Evolutionary conservation across 2,113 vertebrate genomes (phyloP).

Genomic region (Cranoglanis bouderius): DNA sequence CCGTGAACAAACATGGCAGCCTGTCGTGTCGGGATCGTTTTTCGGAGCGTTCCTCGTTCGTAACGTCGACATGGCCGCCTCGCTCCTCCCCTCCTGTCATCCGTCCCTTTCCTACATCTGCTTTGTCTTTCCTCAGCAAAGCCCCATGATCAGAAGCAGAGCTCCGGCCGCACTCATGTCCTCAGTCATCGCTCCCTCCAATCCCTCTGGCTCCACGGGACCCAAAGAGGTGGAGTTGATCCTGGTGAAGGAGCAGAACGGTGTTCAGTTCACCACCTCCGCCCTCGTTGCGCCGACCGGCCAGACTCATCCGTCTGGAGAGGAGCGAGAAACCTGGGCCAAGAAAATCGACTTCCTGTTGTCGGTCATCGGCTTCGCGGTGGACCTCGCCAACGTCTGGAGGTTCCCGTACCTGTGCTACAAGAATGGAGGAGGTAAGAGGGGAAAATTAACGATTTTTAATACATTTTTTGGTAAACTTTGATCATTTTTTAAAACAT

Average conservation of each 20-base stretch:
- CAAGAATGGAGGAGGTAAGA: slow-evolving; percentile 87
- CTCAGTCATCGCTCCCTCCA: slow-evolving; percentile 72
- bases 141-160: slow-evolving; percentile 67
- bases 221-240: slow-evolving; percentile 85
- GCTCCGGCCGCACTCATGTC: slow-evolving; percentile 74
- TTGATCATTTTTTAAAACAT: not conserved
- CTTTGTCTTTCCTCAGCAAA: not conserved
- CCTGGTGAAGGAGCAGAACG: slow-evolving; percentile 87
- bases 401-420: slow-evolving; percentile 90
- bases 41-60: not conserved
- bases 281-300: slow-evolving; percentile 68
- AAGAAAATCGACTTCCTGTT: slow-evolving; percentile 90
- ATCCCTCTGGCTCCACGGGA: slow-evolving; percentile 73
- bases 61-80: slow-evolving; percentile 38
- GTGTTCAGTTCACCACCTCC: slow-evolving; percentile 83
- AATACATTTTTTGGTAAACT: not conserved
- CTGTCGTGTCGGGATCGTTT: not conserved
- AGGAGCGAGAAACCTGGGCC: slow-evolving; percentile 85
- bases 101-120: slow-evolving; percentile 9
- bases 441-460: not conserved
- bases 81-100: slow-evolving; percentile 6
- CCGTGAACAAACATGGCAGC: not conserved
- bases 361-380: slow-evolving; percentile 86
- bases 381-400: slow-evolving; percentile 90
- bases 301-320: slow-evolving; percentile 56